A percentile compares a stretch with the other conserved stretches of the same genome.
phyloP scores from a whole-genome alignment of 2,888 invertebrate genomes.

The Cosmopolites sordidus region DNA sequence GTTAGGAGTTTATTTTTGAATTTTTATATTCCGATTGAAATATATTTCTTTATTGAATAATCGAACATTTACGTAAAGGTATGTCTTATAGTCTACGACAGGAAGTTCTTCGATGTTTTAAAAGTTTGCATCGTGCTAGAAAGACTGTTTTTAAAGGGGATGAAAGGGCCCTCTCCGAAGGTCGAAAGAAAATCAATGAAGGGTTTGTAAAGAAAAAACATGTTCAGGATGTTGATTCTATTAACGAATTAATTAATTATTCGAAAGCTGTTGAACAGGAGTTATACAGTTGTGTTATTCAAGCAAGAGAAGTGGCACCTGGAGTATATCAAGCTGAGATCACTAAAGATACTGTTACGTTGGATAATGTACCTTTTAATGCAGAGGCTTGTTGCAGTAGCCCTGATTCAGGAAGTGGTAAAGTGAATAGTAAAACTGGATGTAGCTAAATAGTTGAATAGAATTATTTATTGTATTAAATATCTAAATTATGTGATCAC shows the following conservation, averaged over 20 bases:
- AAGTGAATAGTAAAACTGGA: constrained; percentile 8
- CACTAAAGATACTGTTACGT: constrained; percentile 56
- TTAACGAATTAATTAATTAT: constrained; percentile 65
- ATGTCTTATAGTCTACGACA: constrained; percentile 31
- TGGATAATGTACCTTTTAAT: constrained; percentile 58
- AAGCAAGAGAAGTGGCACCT: constrained; percentile 64
- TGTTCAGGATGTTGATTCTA: constrained; percentile 56
- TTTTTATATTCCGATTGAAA: too few relatives aligned
- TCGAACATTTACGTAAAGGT: too few relatives aligned
- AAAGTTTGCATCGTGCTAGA: constrained; percentile 67
- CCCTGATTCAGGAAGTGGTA: constrained; percentile 16
- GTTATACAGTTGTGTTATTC: constrained; percentile 67
- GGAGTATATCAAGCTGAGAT: constrained; percentile 61
- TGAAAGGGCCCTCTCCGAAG: constrained; percentile 56
- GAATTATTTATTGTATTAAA: too few relatives aligned
- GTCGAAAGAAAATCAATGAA: constrained; percentile 69
- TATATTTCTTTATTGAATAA: too few relatives aligned
- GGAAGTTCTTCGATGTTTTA: constrained; percentile 67
- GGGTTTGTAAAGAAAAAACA: constrained; percentile 66
- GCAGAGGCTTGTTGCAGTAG: constrained; percentile 20
- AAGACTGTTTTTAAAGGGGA: constrained; percentile 66
- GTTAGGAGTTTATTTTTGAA: too few relatives aligned
- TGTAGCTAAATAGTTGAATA: background rate
- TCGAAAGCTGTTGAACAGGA: constrained; percentile 67
- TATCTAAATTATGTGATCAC: too few relatives aligned